These are phyloP conservation scores for Xiphias gladius DNA, from an alignment of 2,113 vertebrate species.

Conservation along the genomic window DNA sequence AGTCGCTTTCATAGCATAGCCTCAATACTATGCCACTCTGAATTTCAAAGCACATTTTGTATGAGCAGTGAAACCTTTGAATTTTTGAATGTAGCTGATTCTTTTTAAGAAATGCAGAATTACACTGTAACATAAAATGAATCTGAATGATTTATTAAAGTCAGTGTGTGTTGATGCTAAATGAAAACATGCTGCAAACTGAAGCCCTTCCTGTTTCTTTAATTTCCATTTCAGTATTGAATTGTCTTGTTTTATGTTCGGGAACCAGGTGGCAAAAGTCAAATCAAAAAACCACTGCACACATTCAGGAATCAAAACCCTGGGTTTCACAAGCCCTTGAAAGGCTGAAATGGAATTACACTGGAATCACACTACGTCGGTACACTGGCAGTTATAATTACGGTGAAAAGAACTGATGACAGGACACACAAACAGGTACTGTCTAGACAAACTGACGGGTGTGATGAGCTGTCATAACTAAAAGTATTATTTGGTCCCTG, in stretches of 20 bases:
- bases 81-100: not conserved
- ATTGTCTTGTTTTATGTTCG: not conserved
- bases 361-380: too few species aligned
- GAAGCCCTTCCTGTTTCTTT: not conserved
- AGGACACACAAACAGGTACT: not conserved
- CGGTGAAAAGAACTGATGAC: not conserved
- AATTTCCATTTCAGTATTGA: not conserved
- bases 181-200: too few species aligned
- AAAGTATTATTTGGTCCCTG: not conserved
- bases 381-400: too few species aligned
- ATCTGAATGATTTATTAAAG: not conserved
- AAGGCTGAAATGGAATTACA: not conserved
- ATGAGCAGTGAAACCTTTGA: too few species aligned
- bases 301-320: not conserved
- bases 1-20: too few species aligned
- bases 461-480: not conserved
- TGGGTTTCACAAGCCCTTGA: not conserved
- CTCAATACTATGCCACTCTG: too few species aligned
- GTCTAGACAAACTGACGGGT: slow-evolving; percentile 30
- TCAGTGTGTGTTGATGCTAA: too few species aligned
- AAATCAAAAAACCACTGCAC: not conserved
- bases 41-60: not conserved
- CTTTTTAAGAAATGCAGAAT: not conserved
- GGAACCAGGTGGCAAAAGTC: not conserved
- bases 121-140: not conserved